Conservation (phyloP, 2,113 vertebrate species). For the Sprattus sprattus region DNA sequence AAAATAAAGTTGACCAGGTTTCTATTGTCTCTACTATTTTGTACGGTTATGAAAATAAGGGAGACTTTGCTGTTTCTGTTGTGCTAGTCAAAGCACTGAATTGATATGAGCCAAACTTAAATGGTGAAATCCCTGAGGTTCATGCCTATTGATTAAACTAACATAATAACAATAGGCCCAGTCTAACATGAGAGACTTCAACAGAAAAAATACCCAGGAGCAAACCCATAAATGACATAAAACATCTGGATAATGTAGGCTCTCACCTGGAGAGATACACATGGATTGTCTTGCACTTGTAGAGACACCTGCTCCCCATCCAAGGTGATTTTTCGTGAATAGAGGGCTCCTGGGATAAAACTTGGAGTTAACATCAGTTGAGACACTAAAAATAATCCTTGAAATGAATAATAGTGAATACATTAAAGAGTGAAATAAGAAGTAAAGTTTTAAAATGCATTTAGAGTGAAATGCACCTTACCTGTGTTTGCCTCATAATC, state of each 20-base stretch:
- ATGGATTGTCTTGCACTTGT: slow-evolving; percentile 91
- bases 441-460: background rate
- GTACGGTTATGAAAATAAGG: no score
- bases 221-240: background rate
- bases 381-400: background rate
- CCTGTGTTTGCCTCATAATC: slow-evolving; percentile 93
- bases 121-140: slow-evolving; percentile 45
- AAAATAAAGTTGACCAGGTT: no score
- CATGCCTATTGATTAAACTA: slow-evolving; percentile 25
- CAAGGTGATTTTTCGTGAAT: slow-evolving; percentile 85
- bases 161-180: slow-evolving; percentile 1
- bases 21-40: no score
- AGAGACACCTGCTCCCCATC: slow-evolving; percentile 89
- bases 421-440: background rate
- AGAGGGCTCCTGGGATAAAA: slow-evolving; percentile 78
- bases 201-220: background rate
- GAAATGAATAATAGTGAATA: background rate
- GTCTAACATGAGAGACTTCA: background rate
- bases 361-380: background rate
- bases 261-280: slow-evolving; percentile 83
- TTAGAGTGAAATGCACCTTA: slow-evolving; percentile 55
- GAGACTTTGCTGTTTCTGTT: slow-evolving; percentile 35
- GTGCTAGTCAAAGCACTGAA: slow-evolving; percentile 39
- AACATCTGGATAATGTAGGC: background rate
- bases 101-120: slow-evolving; percentile 30